phyloP scores from a whole-genome alignment of 2,797 vertebrate species.

The Sparus aurata region DNA sequence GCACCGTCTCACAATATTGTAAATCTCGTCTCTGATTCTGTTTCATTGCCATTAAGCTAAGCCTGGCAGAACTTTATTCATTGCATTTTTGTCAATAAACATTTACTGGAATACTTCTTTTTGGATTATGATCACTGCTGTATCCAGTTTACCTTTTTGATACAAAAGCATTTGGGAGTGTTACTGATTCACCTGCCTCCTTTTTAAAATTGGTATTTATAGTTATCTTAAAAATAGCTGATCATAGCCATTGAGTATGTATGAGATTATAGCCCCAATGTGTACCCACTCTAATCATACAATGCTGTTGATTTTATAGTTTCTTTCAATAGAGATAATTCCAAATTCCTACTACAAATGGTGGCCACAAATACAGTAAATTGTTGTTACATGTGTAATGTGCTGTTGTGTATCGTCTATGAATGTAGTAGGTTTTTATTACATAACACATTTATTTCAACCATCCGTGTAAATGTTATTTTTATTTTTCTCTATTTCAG shows the following conservation, averaged over 20 bases:
- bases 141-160: conserved; percentile 52
- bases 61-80: conserved; percentile 53
- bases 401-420: conserved; percentile 47
- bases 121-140: conserved; percentile 43
- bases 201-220: conserved; percentile 21
- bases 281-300: conserved; percentile 22
- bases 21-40: conserved; percentile 47
- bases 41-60: conserved; percentile 63
- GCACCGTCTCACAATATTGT: conserved; percentile 51
- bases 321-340: conserved; percentile 13
- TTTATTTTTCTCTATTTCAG: conserved; percentile 22
- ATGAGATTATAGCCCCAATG: conserved; percentile 7
- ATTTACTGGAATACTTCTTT: conserved; percentile 50
- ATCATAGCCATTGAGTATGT: conserved; percentile 36
- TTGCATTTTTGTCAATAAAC: conserved; percentile 75
- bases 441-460: conserved; percentile 30
- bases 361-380: conserved; percentile 16
- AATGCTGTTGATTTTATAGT: conserved; percentile 18
- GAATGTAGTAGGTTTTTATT: conserved; percentile 33
- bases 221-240: conserved; percentile 39
- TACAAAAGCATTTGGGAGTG: conserved; percentile 38
- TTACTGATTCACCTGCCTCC: conserved; percentile 16
- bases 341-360: conserved; percentile 11
- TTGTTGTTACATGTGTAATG: conserved; percentile 25
- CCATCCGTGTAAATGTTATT: conserved; percentile 24